Conservation (phyloP, 2,797 vertebrate species). For the Hypotaenidia okinawae region DNA sequence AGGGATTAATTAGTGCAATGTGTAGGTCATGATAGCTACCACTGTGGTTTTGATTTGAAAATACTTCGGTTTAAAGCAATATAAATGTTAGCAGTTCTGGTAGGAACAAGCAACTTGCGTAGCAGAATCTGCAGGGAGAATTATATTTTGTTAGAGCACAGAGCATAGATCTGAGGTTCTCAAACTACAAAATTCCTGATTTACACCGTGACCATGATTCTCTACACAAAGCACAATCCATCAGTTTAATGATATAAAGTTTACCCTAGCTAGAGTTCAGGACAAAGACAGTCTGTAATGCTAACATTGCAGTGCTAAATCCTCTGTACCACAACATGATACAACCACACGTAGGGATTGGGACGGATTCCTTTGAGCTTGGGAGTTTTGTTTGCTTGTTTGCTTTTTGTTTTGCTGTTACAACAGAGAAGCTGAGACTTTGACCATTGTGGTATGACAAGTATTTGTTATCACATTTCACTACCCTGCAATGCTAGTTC, state of each 20-base stretch:
- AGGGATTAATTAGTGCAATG: neutral
- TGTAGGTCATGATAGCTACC: neutral
- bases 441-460: slow-evolving; percentile 26
- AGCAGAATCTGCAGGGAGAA: neutral
- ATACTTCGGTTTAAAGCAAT: neutral
- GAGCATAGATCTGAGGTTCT: neutral
- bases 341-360: neutral
- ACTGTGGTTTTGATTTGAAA: neutral
- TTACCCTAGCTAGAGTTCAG: neutral
- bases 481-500: neutral
- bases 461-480: slow-evolving; percentile 25
- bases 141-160: neutral
- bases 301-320: neutral
- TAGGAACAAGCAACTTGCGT: neutral
- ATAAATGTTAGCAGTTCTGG: neutral
- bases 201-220: neutral
- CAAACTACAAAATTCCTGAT: neutral
- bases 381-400: neutral
- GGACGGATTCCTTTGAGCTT: neutral
- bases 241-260: neutral
- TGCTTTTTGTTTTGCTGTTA: neutral
- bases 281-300: neutral
- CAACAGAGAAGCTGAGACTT: neutral
- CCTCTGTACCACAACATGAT: neutral
- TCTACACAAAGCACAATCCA: neutral